phyloP scores from a whole-genome alignment of 2,797 vertebrate genomes.

The Myoxocephalus aenaeus region DNA sequence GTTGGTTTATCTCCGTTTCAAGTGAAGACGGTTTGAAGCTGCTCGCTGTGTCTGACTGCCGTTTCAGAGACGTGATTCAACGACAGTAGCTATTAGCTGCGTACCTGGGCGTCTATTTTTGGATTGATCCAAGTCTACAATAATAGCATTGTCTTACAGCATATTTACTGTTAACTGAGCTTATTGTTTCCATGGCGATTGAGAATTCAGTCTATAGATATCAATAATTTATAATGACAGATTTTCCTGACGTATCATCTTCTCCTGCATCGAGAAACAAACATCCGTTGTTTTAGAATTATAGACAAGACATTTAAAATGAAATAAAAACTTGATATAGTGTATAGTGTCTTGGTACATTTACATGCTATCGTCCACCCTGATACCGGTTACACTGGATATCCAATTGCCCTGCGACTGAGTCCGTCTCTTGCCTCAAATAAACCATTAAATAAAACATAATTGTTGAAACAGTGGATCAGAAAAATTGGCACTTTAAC shows the following conservation, averaged over 20 bases:
- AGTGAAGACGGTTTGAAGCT: background rate
- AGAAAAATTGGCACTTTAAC: background rate
- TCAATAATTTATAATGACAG: constrained; percentile 49
- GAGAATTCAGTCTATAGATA: constrained; percentile 55
- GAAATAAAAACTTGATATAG: background rate
- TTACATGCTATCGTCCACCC: background rate
- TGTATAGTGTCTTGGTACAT: constrained; percentile 2
- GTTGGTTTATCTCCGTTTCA: constrained; percentile 9
- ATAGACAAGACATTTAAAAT: background rate
- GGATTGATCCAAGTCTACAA: constrained; percentile 53
- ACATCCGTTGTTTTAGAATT: constrained; percentile 1
- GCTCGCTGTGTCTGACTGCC: constrained; percentile 20
- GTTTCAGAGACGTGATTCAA: constrained; percentile 28
- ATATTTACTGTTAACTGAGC: constrained; percentile 55
- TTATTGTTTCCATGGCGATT: constrained; percentile 70
- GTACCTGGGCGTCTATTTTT: constrained; percentile 47
- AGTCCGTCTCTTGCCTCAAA: constrained; percentile 5
- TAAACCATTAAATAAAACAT: constrained; percentile 1
- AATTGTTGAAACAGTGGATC: background rate
- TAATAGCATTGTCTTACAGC: constrained; percentile 50
- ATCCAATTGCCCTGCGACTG: background rate
- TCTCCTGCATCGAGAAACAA: constrained; percentile 25
- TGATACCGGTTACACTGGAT: background rate
- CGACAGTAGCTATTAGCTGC: constrained; percentile 29
- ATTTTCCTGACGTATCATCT: constrained; percentile 27